Base-by-base conservation (phyloP, 30 jellyfish, hydroid and myxozoan species). In the Hydra vulgaris region DNA sequence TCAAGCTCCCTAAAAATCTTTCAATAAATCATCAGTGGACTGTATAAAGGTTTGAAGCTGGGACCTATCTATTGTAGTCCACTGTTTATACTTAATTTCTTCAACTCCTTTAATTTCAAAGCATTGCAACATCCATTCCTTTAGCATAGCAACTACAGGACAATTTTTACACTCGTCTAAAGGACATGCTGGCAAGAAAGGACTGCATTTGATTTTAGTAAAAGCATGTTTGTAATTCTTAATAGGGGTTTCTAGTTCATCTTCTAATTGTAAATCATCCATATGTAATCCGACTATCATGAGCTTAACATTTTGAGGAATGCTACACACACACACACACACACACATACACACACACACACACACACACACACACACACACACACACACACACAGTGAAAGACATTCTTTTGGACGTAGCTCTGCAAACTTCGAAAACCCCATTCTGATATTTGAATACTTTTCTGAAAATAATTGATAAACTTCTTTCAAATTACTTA, bases 281-380 rank as follows among this genome's bases (percentile, higher is more conserved):
- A 83, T 74, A 66, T 12, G 17, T 25, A 68, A 54, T 0, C 67
- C 26, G 70, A 21, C 53, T 84, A 81, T 69, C 90, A 86, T 81
- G n/a, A 86, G 87, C 54, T 81, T 81, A 18, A 81, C 83, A 66
- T 81, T 86, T 25, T 81, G 40, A 61, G 80, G 92, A 17, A 73
- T n/a, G n/a, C 74, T 27, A 70, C 95, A 86, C 22, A 86, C 95
- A 68, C 87, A 86, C n/a, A 86, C 91, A 20, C 74, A 66, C 25
- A 79, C 87, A 19, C 61, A 40, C 61, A 79, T 81, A 55, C 92
- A 3, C 61, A 5, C 12, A 12, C 61, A 40, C 5, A 40, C 8
- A 40, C 61, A 40, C n/a, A 70, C 95, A 86, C 22, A 86, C 95
- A 68, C 87, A 86, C n/a, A 86, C 91, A 20, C 74, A 66, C 25